phyloP scores from a whole-genome alignment of 1,140 invertebrate species.

The Ceratosolen fusciceps region DNA sequence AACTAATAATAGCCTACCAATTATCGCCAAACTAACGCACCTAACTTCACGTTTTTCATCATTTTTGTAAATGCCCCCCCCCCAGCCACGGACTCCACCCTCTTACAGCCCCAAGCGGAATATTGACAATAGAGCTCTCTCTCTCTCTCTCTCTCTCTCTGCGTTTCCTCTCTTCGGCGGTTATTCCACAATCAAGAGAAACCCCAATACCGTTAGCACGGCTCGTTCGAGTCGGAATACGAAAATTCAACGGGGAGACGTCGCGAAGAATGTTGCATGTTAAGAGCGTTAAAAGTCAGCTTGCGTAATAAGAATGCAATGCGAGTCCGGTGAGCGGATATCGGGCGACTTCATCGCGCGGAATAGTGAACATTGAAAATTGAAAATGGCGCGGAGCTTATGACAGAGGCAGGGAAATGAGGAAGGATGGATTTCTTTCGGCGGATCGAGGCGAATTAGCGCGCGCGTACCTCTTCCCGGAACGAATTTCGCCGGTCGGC shows the following conservation, averaged over 20 bases:
- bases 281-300: not conserved
- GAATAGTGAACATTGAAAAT: conserved; percentile 24
- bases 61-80: too few relatives aligned
- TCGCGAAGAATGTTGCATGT: not conserved
- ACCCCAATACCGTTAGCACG: too few relatives aligned
- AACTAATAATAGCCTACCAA: not conserved
- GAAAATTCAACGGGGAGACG: too few relatives aligned
- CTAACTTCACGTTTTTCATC: too few relatives aligned
- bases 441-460: conserved; percentile 39
- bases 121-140: too few relatives aligned
- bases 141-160: too few relatives aligned
- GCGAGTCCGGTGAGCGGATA: not conserved
- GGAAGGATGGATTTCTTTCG: too few relatives aligned
- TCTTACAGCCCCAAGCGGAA: too few relatives aligned
- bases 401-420: conserved; percentile 25
- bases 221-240: too few relatives aligned
- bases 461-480: conserved; percentile 40
- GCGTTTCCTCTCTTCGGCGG: too few relatives aligned
- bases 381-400: conserved; percentile 8
- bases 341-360: not conserved
- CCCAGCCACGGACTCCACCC: too few relatives aligned
- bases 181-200: too few relatives aligned
- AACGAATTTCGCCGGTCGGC: conserved; percentile 44
- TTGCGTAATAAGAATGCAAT: not conserved
- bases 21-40: not conserved